Percentiles rank a stretch among this genome's conserved stretches.
Conservation (phyloP, 23 tunicate genomes). For the Halocynthia aurantium region DNA sequence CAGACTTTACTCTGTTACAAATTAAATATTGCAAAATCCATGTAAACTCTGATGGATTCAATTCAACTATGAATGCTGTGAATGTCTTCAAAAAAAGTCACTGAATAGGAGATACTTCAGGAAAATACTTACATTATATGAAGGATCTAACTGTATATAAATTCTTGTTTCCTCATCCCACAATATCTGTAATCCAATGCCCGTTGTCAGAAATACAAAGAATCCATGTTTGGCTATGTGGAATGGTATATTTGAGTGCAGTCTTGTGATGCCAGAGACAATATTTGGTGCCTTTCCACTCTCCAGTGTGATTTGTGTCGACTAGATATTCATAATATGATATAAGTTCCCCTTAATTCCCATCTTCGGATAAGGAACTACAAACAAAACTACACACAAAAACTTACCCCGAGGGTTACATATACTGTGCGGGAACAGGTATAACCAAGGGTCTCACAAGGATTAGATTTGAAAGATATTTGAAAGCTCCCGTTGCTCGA, state of each 20-base stretch:
- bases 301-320: conserved; percentile 29
- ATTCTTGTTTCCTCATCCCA: conserved; percentile 77
- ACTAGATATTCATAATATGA: background rate
- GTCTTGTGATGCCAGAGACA: conserved; percentile 10
- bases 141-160: conserved; percentile 38
- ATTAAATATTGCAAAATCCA: too few species aligned
- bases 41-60: too few species aligned
- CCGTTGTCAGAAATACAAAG: conserved; percentile 32
- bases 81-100: too few species aligned
- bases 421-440: conserved; percentile 36
- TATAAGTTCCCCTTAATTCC: background rate
- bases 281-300: conserved; percentile 22
- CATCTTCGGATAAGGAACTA: background rate
- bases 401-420: conserved; percentile 39
- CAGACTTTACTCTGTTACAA: conserved; percentile 17
- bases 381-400: too few species aligned
- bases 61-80: too few species aligned
- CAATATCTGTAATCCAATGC: conserved; percentile 44
- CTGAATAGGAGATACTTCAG: too few species aligned
- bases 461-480: conserved; percentile 17
- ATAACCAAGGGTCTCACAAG: conserved; percentile 59
- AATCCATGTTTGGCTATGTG: conserved; percentile 51
- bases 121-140: conserved; percentile 23
- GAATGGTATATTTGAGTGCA: conserved; percentile 27
- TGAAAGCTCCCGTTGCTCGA: conserved; percentile 18